Conservation (phyloP, 2,797 vertebrate genomes). For the Muscicapa striata region DNA sequence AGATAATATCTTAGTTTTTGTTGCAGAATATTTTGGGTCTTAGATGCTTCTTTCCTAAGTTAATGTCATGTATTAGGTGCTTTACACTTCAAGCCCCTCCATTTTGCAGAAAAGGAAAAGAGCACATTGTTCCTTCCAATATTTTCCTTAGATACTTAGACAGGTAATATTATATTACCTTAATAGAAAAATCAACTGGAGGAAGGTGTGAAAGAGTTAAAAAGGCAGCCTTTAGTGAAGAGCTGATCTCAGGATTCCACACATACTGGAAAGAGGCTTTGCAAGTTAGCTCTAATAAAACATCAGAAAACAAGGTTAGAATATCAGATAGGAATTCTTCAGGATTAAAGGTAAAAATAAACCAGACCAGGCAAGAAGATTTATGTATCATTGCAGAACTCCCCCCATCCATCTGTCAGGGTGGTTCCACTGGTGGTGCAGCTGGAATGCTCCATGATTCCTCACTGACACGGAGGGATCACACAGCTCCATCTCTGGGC, state of each 20-base stretch:
- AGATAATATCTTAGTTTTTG: background rate
- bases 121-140: background rate
- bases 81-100: background rate
- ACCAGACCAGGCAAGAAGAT: background rate
- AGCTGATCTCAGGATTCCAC: constrained; percentile 6
- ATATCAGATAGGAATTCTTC: constrained; percentile 43
- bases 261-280: background rate
- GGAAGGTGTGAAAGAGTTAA: constrained; percentile 30
- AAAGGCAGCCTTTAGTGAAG: background rate
- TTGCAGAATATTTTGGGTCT: background rate
- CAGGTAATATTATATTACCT: background rate
- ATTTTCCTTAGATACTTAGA: background rate
- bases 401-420: background rate
- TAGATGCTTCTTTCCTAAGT: background rate
- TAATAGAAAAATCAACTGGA: background rate
- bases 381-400: background rate
- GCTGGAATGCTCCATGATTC: background rate
- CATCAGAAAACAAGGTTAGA: constrained; percentile 24
- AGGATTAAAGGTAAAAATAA: constrained; percentile 64
- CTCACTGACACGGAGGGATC: background rate
- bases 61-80: background rate
- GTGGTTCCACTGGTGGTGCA: background rate
- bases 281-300: constrained; percentile 42
- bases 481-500: background rate
- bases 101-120: background rate